A percentile compares a stretch with the other conserved stretches of the same genome.
These are phyloP conservation scores for Drosophila falleni DNA, from an alignment of 2,888 invertebrate genomes.

Conservation along the genomic window DNA sequence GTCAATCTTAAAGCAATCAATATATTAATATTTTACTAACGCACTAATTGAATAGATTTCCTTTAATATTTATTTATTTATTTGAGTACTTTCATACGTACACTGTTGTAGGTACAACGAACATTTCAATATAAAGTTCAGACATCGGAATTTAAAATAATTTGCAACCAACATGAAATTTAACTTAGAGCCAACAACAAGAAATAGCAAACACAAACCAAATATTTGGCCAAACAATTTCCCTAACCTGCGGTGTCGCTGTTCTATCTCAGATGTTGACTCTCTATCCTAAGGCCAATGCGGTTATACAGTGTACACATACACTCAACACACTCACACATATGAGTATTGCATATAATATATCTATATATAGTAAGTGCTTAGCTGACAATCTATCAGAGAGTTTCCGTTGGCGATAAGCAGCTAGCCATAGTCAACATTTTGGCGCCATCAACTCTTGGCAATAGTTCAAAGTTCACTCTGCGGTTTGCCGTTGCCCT, in stretches of 20 bases:
- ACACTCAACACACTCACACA: slow-evolving; percentile 7
- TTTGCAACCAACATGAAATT: background rate
- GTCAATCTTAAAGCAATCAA: too few relatives aligned
- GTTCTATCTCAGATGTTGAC: slow-evolving; percentile 38
- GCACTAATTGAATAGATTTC: too few relatives aligned
- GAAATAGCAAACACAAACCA: slow-evolving; percentile 22
- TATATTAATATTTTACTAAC: too few relatives aligned
- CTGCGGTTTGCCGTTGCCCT: slow-evolving; percentile 27
- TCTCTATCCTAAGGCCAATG: slow-evolving; percentile 43
- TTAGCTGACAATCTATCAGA: slow-evolving; percentile 62
- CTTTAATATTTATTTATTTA: too few relatives aligned
- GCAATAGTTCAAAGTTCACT: slow-evolving; percentile 75
- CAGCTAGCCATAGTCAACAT: slow-evolving; percentile 47
- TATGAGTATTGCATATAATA: slow-evolving; percentile 17
- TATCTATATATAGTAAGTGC: slow-evolving; percentile 55
- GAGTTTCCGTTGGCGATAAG: slow-evolving; percentile 56
- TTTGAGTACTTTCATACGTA: too few relatives aligned
- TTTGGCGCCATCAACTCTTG: slow-evolving; percentile 70
- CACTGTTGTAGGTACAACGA: too few relatives aligned
- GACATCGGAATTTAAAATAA: background rate
- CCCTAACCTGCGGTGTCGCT: slow-evolving; percentile 56
- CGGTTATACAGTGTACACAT: slow-evolving; percentile 23
- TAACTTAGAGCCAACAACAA: slow-evolving; percentile 3
- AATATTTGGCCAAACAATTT: slow-evolving; percentile 66
- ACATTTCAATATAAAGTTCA: background rate